Conservation (phyloP, 2,113 vertebrate genomes). For the Verasper variegatus region DNA sequence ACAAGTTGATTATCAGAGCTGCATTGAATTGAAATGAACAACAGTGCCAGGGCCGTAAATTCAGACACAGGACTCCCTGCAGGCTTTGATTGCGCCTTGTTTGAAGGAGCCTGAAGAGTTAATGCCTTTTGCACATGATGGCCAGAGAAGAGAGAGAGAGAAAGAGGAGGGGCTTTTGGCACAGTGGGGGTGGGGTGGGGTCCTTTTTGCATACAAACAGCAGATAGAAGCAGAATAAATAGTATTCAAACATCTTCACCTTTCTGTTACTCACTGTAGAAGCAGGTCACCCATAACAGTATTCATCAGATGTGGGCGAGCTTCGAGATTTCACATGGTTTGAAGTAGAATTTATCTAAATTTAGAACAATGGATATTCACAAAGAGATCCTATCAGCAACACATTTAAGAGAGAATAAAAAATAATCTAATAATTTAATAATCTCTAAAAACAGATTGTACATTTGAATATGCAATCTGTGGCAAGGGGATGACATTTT, state of each 20-base stretch:
- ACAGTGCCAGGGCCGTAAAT: conserved; percentile 44
- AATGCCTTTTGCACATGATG: conserved; percentile 62
- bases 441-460: too few species aligned
- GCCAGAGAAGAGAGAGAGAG: conserved; percentile 23
- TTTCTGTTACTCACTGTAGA: background rate
- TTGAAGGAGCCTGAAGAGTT: conserved; percentile 60
- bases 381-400: background rate
- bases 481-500: too few species aligned
- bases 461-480: background rate
- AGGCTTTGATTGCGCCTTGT: conserved; percentile 49
- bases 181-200: conserved; percentile 45
- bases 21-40: conserved; percentile 65
- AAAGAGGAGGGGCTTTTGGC: conserved; percentile 22
- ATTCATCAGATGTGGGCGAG: background rate
- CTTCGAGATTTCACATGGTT: background rate
- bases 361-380: background rate
- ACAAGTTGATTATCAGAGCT: conserved; percentile 58
- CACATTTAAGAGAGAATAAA: background rate
- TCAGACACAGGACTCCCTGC: conserved; percentile 14
- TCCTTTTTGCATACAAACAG: conserved; percentile 41
- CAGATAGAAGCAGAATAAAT: conserved; percentile 16
- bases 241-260: conserved; percentile 32
- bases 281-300: background rate
- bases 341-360: too few species aligned
- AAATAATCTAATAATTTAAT: too few species aligned